Base-by-base conservation (phyloP, 30 jellyfish, hydroid and myxozoan genomes). In the Pelagia noctiluca region DNA sequence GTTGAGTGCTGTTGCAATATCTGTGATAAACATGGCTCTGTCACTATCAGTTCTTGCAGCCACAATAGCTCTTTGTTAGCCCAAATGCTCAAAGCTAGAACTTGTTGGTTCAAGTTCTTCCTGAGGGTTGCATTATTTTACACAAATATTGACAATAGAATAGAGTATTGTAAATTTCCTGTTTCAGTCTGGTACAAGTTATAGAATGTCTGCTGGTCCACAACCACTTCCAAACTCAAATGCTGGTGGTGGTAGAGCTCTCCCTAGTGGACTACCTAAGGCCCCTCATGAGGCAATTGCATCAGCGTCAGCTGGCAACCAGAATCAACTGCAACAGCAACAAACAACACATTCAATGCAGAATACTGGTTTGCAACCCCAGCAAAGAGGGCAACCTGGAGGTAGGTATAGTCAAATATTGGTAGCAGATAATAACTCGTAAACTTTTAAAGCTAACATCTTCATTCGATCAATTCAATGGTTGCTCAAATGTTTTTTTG, bases 141-240 rank as follows among this genome's bases (percentile, higher is more conserved):
- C n/a, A n/a, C n/a, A n/a, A n/a, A n/a, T n/a, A n/a, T n/a, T n/a
- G n/a, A n/a, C n/a, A n/a, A n/a, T n/a, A n/a, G n/a, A n/a, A n/a
- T n/a, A n/a, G n/a, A n/a, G n/a, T 8, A 32, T 2, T 64, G 33
- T 64, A 22, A 19, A 10, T 64, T 24, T 69, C 26, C 64, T 69
- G 21, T 69, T 16, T 69, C 77, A 83, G 95, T 54, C 95, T 54
- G 95, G 95, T 46, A 88, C 62, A 65, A 53, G 83, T 2, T 72
- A 23, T 48, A 75, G 95, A 42, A 71, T 85, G 21, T 49, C 84
- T 21, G 37, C 33, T 1, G 35, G 74, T 18, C 95, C 80, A 48
- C 89, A 74, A 26, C 73, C 74, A 25, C 63, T 52, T 28, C 81
- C 93, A 53, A 71, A 72, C 35, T 23, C 84, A 23, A 29, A 62